Evolutionary conservation across 2,113 vertebrate species (phyloP).

Genomic region (Poicephalus meyeri): DNA sequence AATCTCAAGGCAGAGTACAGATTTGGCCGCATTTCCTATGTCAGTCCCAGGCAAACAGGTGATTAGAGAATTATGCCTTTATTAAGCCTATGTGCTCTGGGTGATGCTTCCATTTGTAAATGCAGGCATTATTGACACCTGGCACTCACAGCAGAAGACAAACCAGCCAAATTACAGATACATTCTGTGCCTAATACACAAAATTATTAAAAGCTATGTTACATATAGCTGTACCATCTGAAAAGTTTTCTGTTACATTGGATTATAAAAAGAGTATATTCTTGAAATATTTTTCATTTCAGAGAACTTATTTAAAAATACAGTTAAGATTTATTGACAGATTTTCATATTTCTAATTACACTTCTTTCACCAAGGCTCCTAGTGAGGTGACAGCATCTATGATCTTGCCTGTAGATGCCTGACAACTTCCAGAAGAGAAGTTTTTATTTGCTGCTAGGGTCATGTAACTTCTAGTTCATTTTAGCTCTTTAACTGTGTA

Average conservation of each 20-base stretch:
- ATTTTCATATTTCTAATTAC: not conserved
- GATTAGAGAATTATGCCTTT: not conserved
- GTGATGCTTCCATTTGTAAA: not conserved
- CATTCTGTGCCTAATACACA: not conserved
- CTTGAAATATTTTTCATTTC: not conserved
- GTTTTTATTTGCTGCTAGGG: not conserved
- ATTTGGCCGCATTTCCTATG: not conserved
- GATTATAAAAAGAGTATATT: not conserved
- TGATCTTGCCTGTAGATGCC: not conserved
- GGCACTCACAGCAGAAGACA: not conserved
- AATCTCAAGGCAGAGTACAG: not conserved
- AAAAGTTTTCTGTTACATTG: not conserved
- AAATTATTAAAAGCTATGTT: not conserved
- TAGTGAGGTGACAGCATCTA: not conserved
- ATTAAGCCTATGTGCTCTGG: not conserved
- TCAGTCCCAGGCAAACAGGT: slow-evolving; percentile 19
- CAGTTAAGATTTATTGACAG: not conserved
- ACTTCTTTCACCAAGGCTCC: not conserved
- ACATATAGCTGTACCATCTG: not conserved
- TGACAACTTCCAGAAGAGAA: not conserved
- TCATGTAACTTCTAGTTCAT: not conserved
- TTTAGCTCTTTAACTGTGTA: not conserved
- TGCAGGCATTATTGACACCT: not conserved
- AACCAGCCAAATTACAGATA: not conserved
- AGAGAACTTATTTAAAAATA: not conserved